Evolutionary conservation across 2,888 invertebrate species (phyloP).

Genomic region (Pammene fasciana): DNA sequence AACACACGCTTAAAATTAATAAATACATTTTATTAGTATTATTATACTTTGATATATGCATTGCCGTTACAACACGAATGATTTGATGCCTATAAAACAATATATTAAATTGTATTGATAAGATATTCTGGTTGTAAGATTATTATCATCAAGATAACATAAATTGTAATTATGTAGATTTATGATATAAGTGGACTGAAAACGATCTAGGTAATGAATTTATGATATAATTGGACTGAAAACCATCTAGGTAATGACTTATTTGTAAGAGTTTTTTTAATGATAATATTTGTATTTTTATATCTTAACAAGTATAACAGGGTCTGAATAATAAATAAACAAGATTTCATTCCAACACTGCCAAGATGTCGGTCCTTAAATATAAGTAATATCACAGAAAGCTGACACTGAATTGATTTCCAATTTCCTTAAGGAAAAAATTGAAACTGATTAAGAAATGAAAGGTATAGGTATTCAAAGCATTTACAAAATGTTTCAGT

Average conservation of each 20-base stretch:
- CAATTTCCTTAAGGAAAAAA: too few relatives aligned
- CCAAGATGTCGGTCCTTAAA: too few relatives aligned
- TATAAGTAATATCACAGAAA: too few relatives aligned
- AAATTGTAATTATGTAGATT: background rate
- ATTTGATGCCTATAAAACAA: background rate
- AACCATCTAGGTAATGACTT: background rate
- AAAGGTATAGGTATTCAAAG: too few relatives aligned
- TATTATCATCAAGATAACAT: conserved; percentile 8
- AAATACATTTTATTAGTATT: conserved; percentile 3
- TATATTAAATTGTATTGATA: conserved; percentile 13
- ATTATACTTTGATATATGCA: background rate
- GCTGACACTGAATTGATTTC: too few relatives aligned
- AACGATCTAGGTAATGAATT: background rate
- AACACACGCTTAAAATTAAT: conserved; percentile 5
- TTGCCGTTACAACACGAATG: background rate
- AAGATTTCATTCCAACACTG: too few relatives aligned
- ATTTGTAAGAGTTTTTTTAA: too few relatives aligned
- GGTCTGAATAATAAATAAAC: too few relatives aligned
- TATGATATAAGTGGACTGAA: background rate
- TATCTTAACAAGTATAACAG: too few relatives aligned
- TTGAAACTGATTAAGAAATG: too few relatives aligned
- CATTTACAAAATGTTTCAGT: too few relatives aligned
- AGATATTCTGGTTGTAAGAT: conserved; percentile 10
- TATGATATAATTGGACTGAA: background rate
- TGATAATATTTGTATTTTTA: too few relatives aligned